These are phyloP conservation scores for Lophius piscatorius DNA, from an alignment of 2,113 vertebrate species.

Conservation along the genomic window DNA sequence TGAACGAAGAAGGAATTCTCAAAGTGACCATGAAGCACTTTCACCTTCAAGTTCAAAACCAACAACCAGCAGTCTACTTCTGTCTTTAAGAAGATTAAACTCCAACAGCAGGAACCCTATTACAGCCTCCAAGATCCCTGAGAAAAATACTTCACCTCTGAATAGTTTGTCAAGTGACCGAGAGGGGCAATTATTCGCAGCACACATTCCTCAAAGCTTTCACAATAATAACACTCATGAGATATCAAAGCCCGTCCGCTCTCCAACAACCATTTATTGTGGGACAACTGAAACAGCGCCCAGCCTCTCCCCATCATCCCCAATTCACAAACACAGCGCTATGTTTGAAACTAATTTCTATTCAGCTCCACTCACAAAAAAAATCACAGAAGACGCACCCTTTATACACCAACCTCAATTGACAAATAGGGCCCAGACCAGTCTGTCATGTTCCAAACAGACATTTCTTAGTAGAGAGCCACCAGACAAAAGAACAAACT, in stretches of 20 bases:
- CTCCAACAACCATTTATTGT: slow-evolving; percentile 34
- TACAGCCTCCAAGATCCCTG: slow-evolving; percentile 15
- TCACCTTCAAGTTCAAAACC: slow-evolving; percentile 70
- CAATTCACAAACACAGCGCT: slow-evolving; percentile 25
- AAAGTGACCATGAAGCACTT: slow-evolving; percentile 39
- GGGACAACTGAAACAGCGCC: slow-evolving; percentile 22
- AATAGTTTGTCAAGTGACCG: slow-evolving; percentile 21
- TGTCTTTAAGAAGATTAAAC: slow-evolving; percentile 71
- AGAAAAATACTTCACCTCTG: slow-evolving; percentile 17
- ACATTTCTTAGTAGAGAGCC: slow-evolving; percentile 21
- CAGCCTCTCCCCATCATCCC: slow-evolving; percentile 10
- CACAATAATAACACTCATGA: slow-evolving; percentile 46
- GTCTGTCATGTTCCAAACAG: slow-evolving; percentile 23
- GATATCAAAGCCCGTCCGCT: slow-evolving; percentile 28
- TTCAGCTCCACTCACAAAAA: slow-evolving; percentile 23
- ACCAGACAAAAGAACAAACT: slow-evolving; percentile 25
- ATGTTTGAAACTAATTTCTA: slow-evolving; percentile 26
- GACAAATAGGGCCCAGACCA: slow-evolving; percentile 15
- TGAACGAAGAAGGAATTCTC: slow-evolving; percentile 50
- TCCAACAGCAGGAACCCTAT: slow-evolving; percentile 38
- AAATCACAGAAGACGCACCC: slow-evolving; percentile 18
- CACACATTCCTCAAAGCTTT: slow-evolving; percentile 27
- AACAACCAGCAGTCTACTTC: slow-evolving; percentile 76
- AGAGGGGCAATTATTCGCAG: slow-evolving; percentile 17
- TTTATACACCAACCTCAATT: slow-evolving; percentile 35